phyloP scores from a whole-genome alignment of 2,888 invertebrate genomes.

The Macropis europaea region DNA sequence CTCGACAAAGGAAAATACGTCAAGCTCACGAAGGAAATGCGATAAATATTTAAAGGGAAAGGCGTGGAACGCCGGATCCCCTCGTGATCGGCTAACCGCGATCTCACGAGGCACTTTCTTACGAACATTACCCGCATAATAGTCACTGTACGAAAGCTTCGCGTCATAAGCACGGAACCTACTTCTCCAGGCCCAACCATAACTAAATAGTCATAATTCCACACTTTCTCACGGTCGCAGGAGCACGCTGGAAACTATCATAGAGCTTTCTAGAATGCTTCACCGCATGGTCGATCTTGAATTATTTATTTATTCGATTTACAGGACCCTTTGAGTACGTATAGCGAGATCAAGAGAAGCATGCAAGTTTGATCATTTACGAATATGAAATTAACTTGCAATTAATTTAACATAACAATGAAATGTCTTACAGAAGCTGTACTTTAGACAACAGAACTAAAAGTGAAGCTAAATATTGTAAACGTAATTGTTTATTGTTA shows the following conservation, averaged over 20 bases:
- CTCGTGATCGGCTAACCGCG: slow-evolving; percentile 35
- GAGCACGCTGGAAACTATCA: too few species aligned
- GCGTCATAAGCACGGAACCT: slow-evolving; percentile 19
- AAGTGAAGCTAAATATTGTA: too few species aligned
- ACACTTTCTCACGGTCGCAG: slow-evolving; percentile 37
- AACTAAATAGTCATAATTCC: slow-evolving; percentile 4
- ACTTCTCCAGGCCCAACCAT: background rate
- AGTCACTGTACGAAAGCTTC: slow-evolving; percentile 16
- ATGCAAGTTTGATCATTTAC: too few species aligned
- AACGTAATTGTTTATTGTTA: too few species aligned
- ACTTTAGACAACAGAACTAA: too few species aligned
- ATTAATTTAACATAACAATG: too few species aligned
- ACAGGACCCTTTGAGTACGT: background rate
- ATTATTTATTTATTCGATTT: background rate
- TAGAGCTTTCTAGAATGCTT: too few species aligned
- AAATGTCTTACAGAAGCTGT: too few species aligned
- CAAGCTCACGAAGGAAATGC: slow-evolving; percentile 11
- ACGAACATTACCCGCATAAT: slow-evolving; percentile 17
- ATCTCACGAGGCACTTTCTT: slow-evolving; percentile 41
- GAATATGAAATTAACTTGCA: too few species aligned
- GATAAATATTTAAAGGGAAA: slow-evolving; percentile 50
- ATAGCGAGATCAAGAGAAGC: background rate
- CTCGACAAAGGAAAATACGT: slow-evolving; percentile 18
- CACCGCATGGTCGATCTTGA: background rate
- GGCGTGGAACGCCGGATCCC: slow-evolving; percentile 13